Percentiles rank a stretch among this genome's conserved stretches.
phyloP scores from a whole-genome alignment of 2,888 invertebrate genomes.

The Drosophila siamana region DNA sequence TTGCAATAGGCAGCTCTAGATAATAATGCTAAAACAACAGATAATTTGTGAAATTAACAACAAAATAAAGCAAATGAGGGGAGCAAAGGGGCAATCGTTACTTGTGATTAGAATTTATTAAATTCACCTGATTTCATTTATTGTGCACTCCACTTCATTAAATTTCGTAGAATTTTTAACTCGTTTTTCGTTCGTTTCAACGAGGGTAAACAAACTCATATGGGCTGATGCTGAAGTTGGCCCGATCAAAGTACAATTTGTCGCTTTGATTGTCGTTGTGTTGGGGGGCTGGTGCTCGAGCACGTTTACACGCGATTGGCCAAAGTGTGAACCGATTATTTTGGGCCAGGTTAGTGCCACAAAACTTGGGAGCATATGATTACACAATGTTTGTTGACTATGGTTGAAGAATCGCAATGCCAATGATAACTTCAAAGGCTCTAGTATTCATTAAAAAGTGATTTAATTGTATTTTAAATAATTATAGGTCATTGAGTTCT shows the following conservation, averaged over 20 bases:
- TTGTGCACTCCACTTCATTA: conserved; percentile 31
- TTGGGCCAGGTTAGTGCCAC: conserved; percentile 65
- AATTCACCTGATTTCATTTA: conserved; percentile 71
- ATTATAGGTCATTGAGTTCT: too few species aligned
- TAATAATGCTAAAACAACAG: conserved; percentile 46
- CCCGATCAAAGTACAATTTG: conserved; percentile 52
- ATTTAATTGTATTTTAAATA: too few species aligned
- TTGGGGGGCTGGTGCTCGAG: conserved; percentile 29
- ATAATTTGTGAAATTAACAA: conserved; percentile 59
- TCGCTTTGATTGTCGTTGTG: conserved; percentile 19
- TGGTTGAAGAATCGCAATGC: too few species aligned
- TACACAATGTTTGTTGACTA: conserved; percentile 15
- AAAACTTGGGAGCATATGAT: conserved; percentile 1
- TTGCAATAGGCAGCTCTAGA: conserved; percentile 54
- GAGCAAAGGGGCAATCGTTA: not conserved
- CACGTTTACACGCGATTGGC: conserved; percentile 20
- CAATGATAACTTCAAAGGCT: too few species aligned
- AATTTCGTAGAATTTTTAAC: conserved; percentile 41
- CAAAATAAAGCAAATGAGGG: not conserved
- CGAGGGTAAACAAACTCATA: conserved; percentile 42
- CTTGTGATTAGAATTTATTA: conserved; percentile 64
- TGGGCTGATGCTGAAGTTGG: conserved; percentile 59
- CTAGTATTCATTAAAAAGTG: too few species aligned
- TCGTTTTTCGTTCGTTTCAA: not conserved
- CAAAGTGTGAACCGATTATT: conserved; percentile 18